Percentiles rank a stretch among this genome's conserved stretches.
phyloP scores from a whole-genome alignment of 2,888 invertebrate species.

The Hirtodrosophila histrioides region DNA sequence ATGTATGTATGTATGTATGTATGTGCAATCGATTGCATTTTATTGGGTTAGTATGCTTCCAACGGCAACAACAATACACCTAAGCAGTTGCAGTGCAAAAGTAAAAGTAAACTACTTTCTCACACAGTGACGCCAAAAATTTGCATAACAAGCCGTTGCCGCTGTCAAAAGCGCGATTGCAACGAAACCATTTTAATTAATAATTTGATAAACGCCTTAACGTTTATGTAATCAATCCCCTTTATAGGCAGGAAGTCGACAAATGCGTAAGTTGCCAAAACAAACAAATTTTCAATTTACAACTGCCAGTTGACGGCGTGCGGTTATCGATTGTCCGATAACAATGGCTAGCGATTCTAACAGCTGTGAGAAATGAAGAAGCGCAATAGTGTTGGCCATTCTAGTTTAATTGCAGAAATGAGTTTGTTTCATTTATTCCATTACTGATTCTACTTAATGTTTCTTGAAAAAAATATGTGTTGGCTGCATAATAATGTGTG shows the following conservation, averaged over 20 bases:
- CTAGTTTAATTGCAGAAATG: no score
- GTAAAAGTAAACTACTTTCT: constrained; percentile 74
- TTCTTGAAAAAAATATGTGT: no score
- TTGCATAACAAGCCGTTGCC: constrained; percentile 62
- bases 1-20: constrained; percentile 5
- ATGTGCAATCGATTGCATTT: constrained; percentile 35
- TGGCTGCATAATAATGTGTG: no score
- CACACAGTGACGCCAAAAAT: constrained; percentile 31
- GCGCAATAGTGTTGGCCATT: no score
- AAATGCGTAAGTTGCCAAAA: not conserved
- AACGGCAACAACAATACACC: constrained; percentile 15
- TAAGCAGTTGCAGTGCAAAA: constrained; percentile 46
- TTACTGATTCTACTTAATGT: no score
- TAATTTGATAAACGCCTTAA: constrained; percentile 45
- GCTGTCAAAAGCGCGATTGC: constrained; percentile 3
- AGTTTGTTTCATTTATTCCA: no score
- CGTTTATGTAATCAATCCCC: constrained; percentile 38
- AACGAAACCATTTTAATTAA: constrained; percentile 43
- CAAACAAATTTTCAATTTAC: constrained; percentile 1
- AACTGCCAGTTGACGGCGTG: constrained; percentile 13
- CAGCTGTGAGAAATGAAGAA: constrained; percentile 8
- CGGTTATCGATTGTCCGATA: constrained; percentile 10
- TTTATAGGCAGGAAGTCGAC: constrained; percentile 40
- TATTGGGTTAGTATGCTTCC: constrained; percentile 58
- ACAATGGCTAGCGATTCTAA: not conserved